Conservation (phyloP, 1,140 invertebrate species). For the Anagrus nilaparvatae region DNA sequence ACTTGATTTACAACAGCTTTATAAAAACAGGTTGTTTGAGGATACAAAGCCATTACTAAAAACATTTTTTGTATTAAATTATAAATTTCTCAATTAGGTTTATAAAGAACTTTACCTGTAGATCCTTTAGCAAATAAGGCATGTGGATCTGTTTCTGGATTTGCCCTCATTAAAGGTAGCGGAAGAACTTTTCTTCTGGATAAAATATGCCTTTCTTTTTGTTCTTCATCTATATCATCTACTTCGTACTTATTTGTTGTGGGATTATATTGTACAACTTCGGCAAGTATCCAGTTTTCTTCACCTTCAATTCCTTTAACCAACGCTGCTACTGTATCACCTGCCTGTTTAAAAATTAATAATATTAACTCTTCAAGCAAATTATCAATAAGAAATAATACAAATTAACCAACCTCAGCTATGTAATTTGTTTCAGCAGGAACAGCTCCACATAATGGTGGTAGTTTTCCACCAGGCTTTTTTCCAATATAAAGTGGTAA, state of each 20-base stretch:
- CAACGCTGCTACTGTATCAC: slow-evolving; percentile 89
- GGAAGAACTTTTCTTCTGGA: slow-evolving; percentile 78
- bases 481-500: slow-evolving; percentile 85
- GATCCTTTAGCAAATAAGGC: slow-evolving; percentile 83
- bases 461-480: slow-evolving; percentile 65
- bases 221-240: slow-evolving; percentile 92
- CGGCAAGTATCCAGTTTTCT: slow-evolving; percentile 94
- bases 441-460: slow-evolving; percentile 82
- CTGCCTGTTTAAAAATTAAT: slow-evolving; percentile 40
- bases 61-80: slow-evolving; percentile 15
- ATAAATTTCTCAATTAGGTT: too few species aligned
- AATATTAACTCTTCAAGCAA: neutral
- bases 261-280: slow-evolving; percentile 76
- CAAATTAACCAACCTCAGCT: slow-evolving; percentile 51
- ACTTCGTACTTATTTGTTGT: slow-evolving; percentile 86
- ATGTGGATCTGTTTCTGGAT: slow-evolving; percentile 84
- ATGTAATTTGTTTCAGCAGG: slow-evolving; percentile 78
- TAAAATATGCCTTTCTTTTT: slow-evolving; percentile 73
- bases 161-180: slow-evolving; percentile 85
- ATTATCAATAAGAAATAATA: neutral
- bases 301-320: slow-evolving; percentile 79
- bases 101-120: slow-evolving; percentile 46
- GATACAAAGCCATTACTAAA: slow-evolving; percentile 89
- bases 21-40: slow-evolving; percentile 99
- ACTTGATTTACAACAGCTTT: slow-evolving; percentile 78